These are phyloP conservation scores for Arnoldichthys spilopterus DNA, from an alignment of 2,797 vertebrate species.

Conservation along the genomic window DNA sequence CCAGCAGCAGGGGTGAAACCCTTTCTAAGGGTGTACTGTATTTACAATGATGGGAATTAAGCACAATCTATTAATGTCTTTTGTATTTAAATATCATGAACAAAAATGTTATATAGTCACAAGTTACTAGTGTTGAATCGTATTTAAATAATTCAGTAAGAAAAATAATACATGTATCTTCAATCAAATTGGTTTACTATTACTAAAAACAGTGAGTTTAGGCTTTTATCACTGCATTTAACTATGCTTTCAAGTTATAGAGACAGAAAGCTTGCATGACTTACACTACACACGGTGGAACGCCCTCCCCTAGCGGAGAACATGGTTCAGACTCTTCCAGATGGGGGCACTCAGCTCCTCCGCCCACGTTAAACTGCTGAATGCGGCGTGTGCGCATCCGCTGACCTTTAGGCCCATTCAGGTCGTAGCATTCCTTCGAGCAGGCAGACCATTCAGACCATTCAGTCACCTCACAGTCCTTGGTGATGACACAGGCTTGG, in stretches of 20 bases:
- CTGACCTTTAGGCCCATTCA: slow-evolving; percentile 80
- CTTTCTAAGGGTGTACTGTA: too few species aligned
- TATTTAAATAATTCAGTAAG: too few species aligned
- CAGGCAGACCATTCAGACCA: slow-evolving; percentile 93
- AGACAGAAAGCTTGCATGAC: slow-evolving; percentile 58
- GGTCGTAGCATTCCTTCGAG: slow-evolving; percentile 88
- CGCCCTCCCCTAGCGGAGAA: slow-evolving; percentile 78
- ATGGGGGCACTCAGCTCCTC: slow-evolving; percentile 83
- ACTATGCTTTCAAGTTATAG: background rate
- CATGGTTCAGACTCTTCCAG: slow-evolving; percentile 89
- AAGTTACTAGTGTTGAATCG: too few species aligned
- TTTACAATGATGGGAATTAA: too few species aligned
- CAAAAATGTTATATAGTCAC: too few species aligned
- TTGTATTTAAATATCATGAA: too few species aligned
- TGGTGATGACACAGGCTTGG: slow-evolving; percentile 91
- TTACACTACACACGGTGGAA: slow-evolving; percentile 87
- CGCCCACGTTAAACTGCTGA: slow-evolving; percentile 85
- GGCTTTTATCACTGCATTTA: background rate
- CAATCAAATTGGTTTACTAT: background rate
- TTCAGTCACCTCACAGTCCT: slow-evolving; percentile 89
- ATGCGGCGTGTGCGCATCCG: slow-evolving; percentile 83
- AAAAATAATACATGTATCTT: too few species aligned
- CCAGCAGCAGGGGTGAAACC: too few species aligned
- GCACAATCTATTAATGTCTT: too few species aligned
- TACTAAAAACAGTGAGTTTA: background rate